Percentiles rank a stretch among this genome's conserved stretches.
Evolutionary conservation across 2,888 invertebrate species (phyloP).

Genomic region (Diaphora mendica): DNA sequence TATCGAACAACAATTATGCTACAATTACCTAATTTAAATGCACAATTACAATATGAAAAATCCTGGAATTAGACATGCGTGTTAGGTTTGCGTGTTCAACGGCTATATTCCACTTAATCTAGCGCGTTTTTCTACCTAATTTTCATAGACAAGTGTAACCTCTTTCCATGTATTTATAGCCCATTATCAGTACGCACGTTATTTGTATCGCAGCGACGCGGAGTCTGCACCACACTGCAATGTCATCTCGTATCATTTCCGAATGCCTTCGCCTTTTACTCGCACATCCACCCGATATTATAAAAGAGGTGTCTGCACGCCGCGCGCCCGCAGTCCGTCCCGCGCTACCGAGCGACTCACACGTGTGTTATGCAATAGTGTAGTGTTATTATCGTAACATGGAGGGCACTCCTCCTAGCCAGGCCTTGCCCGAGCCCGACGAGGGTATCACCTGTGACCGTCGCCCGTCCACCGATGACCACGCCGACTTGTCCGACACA

Average conservation of each 20-base stretch:
- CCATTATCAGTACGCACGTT: constrained; percentile 32
- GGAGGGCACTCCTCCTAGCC: constrained; percentile 78
- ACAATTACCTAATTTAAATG: constrained; percentile 31
- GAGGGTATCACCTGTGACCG: constrained; percentile 83
- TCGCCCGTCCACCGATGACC: constrained; percentile 86
- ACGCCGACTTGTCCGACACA: constrained; percentile 89
- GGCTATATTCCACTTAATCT: constrained; percentile 22
- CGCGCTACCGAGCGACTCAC: constrained; percentile 78
- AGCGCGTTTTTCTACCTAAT: constrained; percentile 36
- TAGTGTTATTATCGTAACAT: constrained; percentile 68
- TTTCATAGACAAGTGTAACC: constrained; percentile 40
- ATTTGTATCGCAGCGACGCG: constrained; percentile 56
- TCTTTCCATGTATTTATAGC: constrained; percentile 42
- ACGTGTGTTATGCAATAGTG: constrained; percentile 76
- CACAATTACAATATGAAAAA: constrained; percentile 19
- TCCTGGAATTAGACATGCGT: constrained; percentile 26
- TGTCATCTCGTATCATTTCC: constrained; percentile 77
- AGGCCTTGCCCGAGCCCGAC: constrained; percentile 73
- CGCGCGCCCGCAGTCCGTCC: constrained; percentile 83
- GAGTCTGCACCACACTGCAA: constrained; percentile 64
- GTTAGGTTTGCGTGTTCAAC: constrained; percentile 42
- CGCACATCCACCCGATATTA: constrained; percentile 81
- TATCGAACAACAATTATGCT: constrained; percentile 30
- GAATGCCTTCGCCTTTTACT: constrained; percentile 76
- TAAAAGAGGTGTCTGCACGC: constrained; percentile 71